Conservation (phyloP, 2,113 vertebrate species). For the Oryzias javanicus region DNA sequence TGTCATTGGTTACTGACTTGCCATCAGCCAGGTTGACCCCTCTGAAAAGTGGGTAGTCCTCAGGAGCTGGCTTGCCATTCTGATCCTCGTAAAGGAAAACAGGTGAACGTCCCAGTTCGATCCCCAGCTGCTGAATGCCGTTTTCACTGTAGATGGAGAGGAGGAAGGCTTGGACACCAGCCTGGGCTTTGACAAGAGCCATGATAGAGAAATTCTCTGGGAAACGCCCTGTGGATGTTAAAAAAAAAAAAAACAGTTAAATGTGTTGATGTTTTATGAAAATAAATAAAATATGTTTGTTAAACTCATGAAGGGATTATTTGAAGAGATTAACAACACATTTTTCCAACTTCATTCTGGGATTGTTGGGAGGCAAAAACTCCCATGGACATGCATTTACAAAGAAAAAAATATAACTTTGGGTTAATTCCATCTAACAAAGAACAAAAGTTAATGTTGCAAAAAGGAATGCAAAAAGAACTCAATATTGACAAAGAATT, state of each 20-base stretch:
- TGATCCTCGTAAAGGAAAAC: conserved; percentile 91
- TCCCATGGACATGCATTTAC: no score
- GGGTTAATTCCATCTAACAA: background rate
- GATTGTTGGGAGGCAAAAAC: background rate
- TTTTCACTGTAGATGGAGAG: conserved; percentile 87
- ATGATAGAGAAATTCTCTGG: conserved; percentile 91
- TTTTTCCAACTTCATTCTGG: background rate
- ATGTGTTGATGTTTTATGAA: no score
- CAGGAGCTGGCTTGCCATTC: conserved; percentile 80
- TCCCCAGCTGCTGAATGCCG: conserved; percentile 84
- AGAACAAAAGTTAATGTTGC: background rate
- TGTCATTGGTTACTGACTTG: conserved; percentile 85
- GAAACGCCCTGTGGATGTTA: conserved; percentile 79
- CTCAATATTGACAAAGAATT: no score
- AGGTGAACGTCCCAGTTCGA: conserved; percentile 86
- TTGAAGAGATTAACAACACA: background rate
- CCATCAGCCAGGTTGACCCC: conserved; percentile 88
- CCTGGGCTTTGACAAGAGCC: conserved; percentile 82
- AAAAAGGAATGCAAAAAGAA: no score
- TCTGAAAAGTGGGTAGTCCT: conserved; percentile 86
- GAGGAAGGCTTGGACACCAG: conserved; percentile 85
- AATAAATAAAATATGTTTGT: background rate
- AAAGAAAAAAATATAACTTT: background rate
- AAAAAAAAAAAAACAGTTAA: background rate
- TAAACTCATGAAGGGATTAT: background rate